Base-by-base conservation (phyloP, 2,113 vertebrate species). In the Sylvilagus bachmani region DNA sequence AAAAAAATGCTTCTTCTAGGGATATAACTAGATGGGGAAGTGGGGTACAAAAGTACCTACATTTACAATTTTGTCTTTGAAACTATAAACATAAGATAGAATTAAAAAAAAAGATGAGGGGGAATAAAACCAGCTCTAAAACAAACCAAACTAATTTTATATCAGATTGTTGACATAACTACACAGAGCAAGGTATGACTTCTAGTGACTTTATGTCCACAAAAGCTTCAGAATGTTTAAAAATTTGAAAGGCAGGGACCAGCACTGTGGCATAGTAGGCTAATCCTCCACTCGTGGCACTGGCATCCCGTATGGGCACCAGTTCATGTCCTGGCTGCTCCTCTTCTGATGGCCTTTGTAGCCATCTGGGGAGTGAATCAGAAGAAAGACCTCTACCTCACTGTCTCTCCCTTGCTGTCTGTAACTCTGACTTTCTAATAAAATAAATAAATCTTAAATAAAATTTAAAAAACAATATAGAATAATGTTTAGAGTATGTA, bases 121-220 rank as follows among this genome's bases (percentile, higher is more conserved):
- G 36, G 82, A 93, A 96, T 53, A 51, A 77, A 91, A 66, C 6
- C 33, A 82, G 36, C 67, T 93, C 73, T 79, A 69, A 73, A 94
- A 74, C 16, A 89, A 73, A 77, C 27, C 38, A 75, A 44, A 25
- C 33, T 44, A 62, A 55, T 62, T 85, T 84, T 82, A 16, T 69
- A 82, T 78, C 21, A 85, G 8, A 21, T 73, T 89, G 36, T 38
- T 69, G 36, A 69, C 14, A 69, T 16, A 85, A 71, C 21, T 36
- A 55, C 33, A 89, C 27, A 90, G 27, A 95, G 86, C 53, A 89
- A 84, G 79, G 12, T 58, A 89, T 87, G 31, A 84, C 51, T 83
- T 69, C 58, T 11, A 75, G 58, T 83, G 24, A 86, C 61, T 96
- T 93, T 78, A 81, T 53, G 38, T 49, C 3, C 7, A 58, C 12